A percentile compares a stretch with the other conserved stretches of the same genome.
These are phyloP conservation scores for Liodrosophila aerea DNA, from an alignment of 2,888 invertebrate genomes.

Conservation along the genomic window DNA sequence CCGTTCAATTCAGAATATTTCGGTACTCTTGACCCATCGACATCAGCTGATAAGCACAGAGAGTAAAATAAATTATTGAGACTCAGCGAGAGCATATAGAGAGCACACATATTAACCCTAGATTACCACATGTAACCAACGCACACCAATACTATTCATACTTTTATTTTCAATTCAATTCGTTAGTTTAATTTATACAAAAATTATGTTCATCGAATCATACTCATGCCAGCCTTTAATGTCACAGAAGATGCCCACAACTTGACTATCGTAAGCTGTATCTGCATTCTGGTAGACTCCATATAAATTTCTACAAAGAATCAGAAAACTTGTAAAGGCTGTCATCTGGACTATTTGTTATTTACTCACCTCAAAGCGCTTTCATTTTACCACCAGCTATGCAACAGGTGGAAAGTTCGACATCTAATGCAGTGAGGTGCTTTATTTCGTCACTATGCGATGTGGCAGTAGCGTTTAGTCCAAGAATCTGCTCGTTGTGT, in stretches of 20 bases:
- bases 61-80: too few species aligned
- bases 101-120: too few species aligned
- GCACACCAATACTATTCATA: too few species aligned
- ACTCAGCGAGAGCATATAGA: too few species aligned
- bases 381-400: slow-evolving; percentile 45
- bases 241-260: slow-evolving; percentile 38
- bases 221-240: not conserved
- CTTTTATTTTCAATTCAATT: too few species aligned
- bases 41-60: not conserved
- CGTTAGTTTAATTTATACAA: not conserved
- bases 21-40: not conserved
- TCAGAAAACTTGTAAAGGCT: too few species aligned
- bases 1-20: too few species aligned
- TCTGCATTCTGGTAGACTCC: too few species aligned
- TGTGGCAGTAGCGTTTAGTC: not conserved
- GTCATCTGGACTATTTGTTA: not conserved
- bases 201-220: not conserved
- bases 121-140: too few species aligned
- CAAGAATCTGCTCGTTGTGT: not conserved
- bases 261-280: accelerated
- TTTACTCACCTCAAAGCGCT: slow-evolving; percentile 32
- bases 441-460: not conserved
- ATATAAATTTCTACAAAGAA: slow-evolving; percentile 46
- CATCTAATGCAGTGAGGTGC: not conserved
- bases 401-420: slow-evolving; percentile 3